Evolutionary conservation across 2,888 invertebrate species (phyloP).

Genomic region (Lottia scabra): DNA sequence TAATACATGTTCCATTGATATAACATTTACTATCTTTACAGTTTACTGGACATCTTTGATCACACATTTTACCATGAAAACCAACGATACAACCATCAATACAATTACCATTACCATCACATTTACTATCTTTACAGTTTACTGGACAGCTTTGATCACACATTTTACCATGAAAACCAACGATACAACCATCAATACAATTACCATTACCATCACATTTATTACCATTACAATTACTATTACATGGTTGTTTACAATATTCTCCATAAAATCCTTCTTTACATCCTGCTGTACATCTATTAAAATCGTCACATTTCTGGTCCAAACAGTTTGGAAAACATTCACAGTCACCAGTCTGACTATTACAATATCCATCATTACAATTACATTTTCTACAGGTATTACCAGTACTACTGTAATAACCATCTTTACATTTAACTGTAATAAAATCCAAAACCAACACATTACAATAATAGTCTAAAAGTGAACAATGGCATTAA

Average conservation of each 20-base stretch:
- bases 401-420: no score
- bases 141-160: background rate
- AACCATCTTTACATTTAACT: no score
- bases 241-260: constrained; percentile 32
- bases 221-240: background rate
- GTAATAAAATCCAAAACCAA: no score
- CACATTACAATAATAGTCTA: no score
- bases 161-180: background rate
- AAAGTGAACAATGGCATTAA: no score
- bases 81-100: background rate
- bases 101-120: background rate
- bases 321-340: no score
- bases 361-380: no score
- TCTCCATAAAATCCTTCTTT: constrained; percentile 34
- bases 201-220: background rate
- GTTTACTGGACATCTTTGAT: background rate
- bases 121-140: background rate
- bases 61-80: background rate
- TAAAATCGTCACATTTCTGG: no score
- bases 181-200: background rate
- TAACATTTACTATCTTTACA: background rate
- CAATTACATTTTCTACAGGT: no score
- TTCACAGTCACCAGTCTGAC: no score
- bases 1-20: background rate
- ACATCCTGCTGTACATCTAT: constrained; percentile 13